Evolutionary conservation across 1,140 invertebrate species (phyloP).

Genomic region (Anadara kagoshimensis): DNA sequence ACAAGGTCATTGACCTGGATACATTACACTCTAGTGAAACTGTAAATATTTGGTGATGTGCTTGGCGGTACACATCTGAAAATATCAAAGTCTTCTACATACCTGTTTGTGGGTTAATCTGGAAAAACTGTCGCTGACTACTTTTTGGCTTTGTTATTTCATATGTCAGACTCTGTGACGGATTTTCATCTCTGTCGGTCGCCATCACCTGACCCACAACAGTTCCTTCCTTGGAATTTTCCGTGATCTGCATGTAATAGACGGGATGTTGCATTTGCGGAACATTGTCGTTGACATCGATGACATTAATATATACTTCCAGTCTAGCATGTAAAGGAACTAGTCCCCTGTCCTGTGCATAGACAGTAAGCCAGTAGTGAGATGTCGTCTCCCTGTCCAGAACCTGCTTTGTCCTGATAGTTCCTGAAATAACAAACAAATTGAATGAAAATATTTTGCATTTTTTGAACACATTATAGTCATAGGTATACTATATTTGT

Average conservation of each 20-base stretch:
- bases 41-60: too few species aligned
- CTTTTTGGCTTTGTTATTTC: conserved; percentile 89
- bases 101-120: conserved; percentile 90
- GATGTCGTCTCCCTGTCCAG: conserved; percentile 91
- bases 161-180: conserved; percentile 81
- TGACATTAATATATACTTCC: conserved; percentile 88
- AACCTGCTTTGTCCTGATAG: conserved; percentile 86
- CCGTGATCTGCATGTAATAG: conserved; percentile 87
- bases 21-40: too few species aligned
- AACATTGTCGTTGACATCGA: conserved; percentile 95
- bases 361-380: conserved; percentile 95
- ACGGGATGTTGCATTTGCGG: conserved; percentile 90
- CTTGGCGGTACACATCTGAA: too few species aligned
- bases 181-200: conserved; percentile 85
- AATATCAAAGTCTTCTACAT: conserved; percentile 57
- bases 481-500: too few species aligned
- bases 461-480: too few species aligned
- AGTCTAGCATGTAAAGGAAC: conserved; percentile 84
- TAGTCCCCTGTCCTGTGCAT: conserved; percentile 91
- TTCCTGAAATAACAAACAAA: conserved; percentile 80
- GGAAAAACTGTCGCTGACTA: conserved; percentile 88
- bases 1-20: too few species aligned
- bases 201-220: conserved; percentile 86
- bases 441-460: background rate
- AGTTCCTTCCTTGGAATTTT: conserved; percentile 85